Conservation (phyloP, 92 coral and sea anemone species). For the Porites divaricata region DNA sequence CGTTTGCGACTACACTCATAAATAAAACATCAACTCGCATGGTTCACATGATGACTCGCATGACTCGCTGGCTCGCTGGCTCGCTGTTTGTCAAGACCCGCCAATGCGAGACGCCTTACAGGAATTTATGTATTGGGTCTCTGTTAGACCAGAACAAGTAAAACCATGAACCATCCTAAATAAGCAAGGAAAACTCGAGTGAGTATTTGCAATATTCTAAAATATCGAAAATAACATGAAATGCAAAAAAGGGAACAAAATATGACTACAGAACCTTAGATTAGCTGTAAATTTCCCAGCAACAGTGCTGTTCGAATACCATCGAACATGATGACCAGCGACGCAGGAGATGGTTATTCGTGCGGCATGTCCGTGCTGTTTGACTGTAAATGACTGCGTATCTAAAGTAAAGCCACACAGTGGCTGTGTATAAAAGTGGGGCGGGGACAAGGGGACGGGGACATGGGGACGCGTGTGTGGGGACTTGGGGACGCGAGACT, state of each 20-base stretch:
- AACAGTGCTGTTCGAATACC: too few relatives aligned
- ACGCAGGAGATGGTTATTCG: conserved; percentile 18
- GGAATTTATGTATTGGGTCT: neutral
- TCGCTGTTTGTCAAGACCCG: too few relatives aligned
- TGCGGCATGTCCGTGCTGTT: conserved; percentile 29
- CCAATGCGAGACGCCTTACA: conserved; percentile 8
- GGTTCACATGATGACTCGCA: too few relatives aligned
- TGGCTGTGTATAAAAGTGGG: too few relatives aligned
- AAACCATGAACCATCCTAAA: conserved; percentile 14
- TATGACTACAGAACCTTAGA: conserved; percentile 31
- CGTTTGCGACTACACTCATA: too few relatives aligned
- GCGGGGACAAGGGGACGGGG: too few relatives aligned
- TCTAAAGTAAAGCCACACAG: conserved; percentile 14
- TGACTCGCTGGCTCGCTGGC: too few relatives aligned
- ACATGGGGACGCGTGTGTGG: too few relatives aligned
- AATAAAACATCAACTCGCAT: too few relatives aligned
- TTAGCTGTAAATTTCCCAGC: conserved; percentile 43
- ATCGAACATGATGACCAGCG: conserved; percentile 27
- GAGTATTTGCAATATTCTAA: neutral
- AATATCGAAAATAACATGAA: too few relatives aligned
- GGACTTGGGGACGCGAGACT: too few relatives aligned
- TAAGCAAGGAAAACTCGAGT: neutral
- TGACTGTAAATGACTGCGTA: neutral
- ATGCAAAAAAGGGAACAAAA: neutral
- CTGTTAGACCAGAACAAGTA: conserved; percentile 11